Evolutionary conservation across 37 sponge, comb jelly and placozoan species (phyloP).

Genomic region (Cliona cf. orientalis): DNA sequence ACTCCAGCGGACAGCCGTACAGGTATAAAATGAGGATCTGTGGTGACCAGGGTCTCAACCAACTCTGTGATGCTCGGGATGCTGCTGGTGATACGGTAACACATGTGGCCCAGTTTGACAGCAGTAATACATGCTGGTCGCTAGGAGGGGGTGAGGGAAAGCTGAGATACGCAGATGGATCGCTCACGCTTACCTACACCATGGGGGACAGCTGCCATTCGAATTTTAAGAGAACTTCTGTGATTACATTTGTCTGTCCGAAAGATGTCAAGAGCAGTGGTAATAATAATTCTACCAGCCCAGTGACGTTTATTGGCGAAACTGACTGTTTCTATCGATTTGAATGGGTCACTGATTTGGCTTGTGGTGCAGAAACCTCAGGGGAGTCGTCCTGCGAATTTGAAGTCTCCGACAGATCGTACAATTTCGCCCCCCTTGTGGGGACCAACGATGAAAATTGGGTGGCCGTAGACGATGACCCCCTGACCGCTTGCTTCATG

Average conservation of each 20-base stretch:
- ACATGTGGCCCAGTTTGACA: slow-evolving; percentile 28
- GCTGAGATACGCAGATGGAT: slow-evolving; percentile 62
- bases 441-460: slow-evolving; percentile 37
- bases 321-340: slow-evolving; percentile 75
- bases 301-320: slow-evolving; percentile 35
- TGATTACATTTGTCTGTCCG: slow-evolving; percentile 68
- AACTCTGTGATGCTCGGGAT: background rate
- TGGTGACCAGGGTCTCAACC: background rate
- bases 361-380: slow-evolving; percentile 38
- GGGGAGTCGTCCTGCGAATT: slow-evolving; percentile 40
- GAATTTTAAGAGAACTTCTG: slow-evolving; percentile 50
- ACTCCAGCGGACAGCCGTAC: background rate
- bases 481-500: slow-evolving; percentile 52
- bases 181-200: slow-evolving; percentile 51
- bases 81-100: background rate
- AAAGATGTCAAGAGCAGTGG: slow-evolving; percentile 4
- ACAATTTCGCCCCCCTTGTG: slow-evolving; percentile 61
- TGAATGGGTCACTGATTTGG: slow-evolving; percentile 72
- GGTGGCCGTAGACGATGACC: slow-evolving; percentile 27
- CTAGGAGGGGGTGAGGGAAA: slow-evolving; percentile 39
- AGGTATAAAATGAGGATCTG: slow-evolving; percentile 50
- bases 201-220: slow-evolving; percentile 64
- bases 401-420: slow-evolving; percentile 5
- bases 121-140: slow-evolving; percentile 16
- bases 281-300: slow-evolving; percentile 4